A percentile compares a stretch with the other conserved stretches of the same genome.
These are phyloP conservation scores for Lutraria rhynchaena DNA, from an alignment of 1,140 invertebrate species.

Conservation along the genomic window DNA sequence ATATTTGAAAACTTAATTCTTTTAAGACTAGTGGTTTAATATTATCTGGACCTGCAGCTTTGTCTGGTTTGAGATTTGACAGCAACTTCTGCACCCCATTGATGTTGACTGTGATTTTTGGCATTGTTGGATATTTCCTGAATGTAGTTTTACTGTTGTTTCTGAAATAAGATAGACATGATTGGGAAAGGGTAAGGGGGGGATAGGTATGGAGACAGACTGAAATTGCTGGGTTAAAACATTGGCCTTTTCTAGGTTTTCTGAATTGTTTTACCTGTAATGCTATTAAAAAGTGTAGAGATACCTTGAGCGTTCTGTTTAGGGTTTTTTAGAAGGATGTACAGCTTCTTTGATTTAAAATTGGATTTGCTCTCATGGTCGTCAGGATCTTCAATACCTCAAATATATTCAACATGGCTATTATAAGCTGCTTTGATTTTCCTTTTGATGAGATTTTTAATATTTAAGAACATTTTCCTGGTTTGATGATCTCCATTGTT, in stretches of 20 bases:
- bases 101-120: too few species aligned
- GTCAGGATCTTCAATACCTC: conserved; percentile 10
- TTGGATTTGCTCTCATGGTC: neutral
- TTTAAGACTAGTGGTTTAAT: too few species aligned
- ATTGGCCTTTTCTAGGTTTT: conserved; percentile 13
- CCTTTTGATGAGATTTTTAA: conserved; percentile 5
- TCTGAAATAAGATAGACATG: neutral
- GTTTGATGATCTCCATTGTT: too few species aligned
- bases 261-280: conserved; percentile 7
- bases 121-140: conserved; percentile 28
- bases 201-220: neutral
- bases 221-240: conserved; percentile 26
- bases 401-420: conserved; percentile 21
- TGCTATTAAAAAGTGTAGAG: conserved; percentile 1
- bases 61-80: too few species aligned
- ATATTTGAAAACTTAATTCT: too few species aligned
- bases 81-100: too few species aligned
- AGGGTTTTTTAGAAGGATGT: conserved; percentile 19
- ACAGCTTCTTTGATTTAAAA: conserved; percentile 18
- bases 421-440: conserved; percentile 21
- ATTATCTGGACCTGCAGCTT: too few species aligned
- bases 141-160: neutral
- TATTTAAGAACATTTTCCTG: too few species aligned
- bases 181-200: neutral
- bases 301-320: conserved; percentile 38